These are phyloP conservation scores for Ephialtes manifestator DNA, from an alignment of 2,888 invertebrate genomes.

Conservation along the genomic window DNA sequence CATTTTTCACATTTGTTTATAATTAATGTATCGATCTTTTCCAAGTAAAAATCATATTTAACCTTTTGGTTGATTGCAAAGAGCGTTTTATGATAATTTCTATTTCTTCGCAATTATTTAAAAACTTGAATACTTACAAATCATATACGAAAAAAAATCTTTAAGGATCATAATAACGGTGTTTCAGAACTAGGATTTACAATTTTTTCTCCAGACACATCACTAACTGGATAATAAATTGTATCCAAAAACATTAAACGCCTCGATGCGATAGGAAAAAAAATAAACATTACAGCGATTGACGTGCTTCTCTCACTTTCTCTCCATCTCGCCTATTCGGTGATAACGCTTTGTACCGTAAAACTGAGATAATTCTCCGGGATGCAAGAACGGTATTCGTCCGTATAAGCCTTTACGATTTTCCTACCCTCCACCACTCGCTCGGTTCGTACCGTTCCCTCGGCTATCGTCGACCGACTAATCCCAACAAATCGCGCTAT, in stretches of 20 bases:
- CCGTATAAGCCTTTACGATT: conserved; percentile 60
- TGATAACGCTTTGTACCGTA: conserved; percentile 47
- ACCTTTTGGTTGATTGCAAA: too few species aligned
- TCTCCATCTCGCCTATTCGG: conserved; percentile 9
- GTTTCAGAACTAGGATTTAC: too few species aligned
- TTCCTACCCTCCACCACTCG: conserved; percentile 39
- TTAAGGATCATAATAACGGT: too few species aligned
- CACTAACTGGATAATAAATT: too few species aligned
- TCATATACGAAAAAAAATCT: too few species aligned
- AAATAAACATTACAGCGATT: conserved; percentile 17
- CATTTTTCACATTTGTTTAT: too few species aligned
- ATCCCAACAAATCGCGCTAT: conserved; percentile 74
- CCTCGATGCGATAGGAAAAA: conserved; percentile 4
- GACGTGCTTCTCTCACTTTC: conserved; percentile 2
- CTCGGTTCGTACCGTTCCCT: conserved; percentile 57
- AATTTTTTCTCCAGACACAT: too few species aligned
- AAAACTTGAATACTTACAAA: too few species aligned
- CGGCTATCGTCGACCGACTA: conserved; percentile 68
- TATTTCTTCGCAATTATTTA: too few species aligned
- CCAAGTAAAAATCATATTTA: too few species aligned
- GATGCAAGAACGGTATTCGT: conserved; percentile 57
- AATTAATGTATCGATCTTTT: too few species aligned
- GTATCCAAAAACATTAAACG: background rate
- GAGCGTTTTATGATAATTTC: too few species aligned
- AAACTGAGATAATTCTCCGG: conserved; percentile 54